Percentiles rank a stretch among this genome's conserved stretches.
phyloP scores from a whole-genome alignment of 1,140 invertebrate genomes.

The Neomicropteryx cornuta region DNA sequence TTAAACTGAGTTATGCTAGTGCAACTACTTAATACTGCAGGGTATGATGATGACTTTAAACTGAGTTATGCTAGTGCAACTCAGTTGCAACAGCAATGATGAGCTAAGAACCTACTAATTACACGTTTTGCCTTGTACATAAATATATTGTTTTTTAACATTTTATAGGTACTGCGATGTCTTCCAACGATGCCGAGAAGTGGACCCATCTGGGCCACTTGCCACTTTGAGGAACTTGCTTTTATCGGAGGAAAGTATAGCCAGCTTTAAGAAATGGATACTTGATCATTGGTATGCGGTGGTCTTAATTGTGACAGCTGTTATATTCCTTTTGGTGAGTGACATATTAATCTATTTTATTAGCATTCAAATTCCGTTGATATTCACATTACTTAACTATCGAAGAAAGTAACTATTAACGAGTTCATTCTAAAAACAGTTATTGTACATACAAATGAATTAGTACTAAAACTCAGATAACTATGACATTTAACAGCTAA shows the following conservation, averaged over 20 bases:
- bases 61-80: no score
- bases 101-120: no score
- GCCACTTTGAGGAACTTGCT: constrained; percentile 79
- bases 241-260: constrained; percentile 80
- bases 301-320: constrained; percentile 58
- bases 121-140: no score
- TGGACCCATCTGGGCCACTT: constrained; percentile 90
- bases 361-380: not conserved
- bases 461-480: not conserved
- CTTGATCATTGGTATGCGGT: constrained; percentile 77
- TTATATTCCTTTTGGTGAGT: constrained; percentile 69
- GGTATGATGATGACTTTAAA: no score
- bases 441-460: constrained; percentile 5
- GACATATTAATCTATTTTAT: constrained; percentile 6
- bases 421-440: constrained; percentile 5
- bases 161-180: constrained; percentile 90
- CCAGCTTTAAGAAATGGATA: constrained; percentile 73
- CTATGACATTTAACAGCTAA: not conserved
- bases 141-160: no score
- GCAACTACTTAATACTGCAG: no score
- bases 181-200: constrained; percentile 92
- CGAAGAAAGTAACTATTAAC: constrained; percentile 4
- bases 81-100: no score
- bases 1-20: no score
- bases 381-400: constrained; percentile 3